These are phyloP conservation scores for Drosophila villosipedis DNA, from an alignment of 2,888 invertebrate genomes.

Conservation along the genomic window DNA sequence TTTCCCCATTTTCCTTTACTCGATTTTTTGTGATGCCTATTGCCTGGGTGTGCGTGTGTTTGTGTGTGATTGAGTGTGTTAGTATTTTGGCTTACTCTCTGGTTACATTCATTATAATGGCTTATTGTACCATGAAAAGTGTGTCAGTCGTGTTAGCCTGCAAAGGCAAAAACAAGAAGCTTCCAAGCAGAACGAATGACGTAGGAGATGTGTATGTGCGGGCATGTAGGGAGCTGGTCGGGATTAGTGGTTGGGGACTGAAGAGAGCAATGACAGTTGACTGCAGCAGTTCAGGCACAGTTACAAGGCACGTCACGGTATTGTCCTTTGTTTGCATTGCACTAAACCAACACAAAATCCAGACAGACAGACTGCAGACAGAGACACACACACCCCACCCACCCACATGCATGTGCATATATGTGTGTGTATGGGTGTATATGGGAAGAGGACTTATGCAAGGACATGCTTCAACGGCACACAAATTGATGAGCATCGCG, in stretches of 20 bases:
- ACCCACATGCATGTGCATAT: slow-evolving; percentile 21
- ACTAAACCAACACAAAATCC: slow-evolving; percentile 76
- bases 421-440: slow-evolving; percentile 14
- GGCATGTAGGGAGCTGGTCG: not conserved
- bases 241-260: not conserved
- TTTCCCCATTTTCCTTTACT: not conserved
- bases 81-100: slow-evolving; percentile 72
- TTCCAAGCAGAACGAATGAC: slow-evolving; percentile 9
- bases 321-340: slow-evolving; percentile 78
- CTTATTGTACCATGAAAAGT: slow-evolving; percentile 80
- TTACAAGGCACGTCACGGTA: slow-evolving; percentile 64
- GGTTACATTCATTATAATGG: slow-evolving; percentile 78
- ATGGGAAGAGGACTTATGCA: slow-evolving; percentile 50
- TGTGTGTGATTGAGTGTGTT: slow-evolving; percentile 48
- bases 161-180: slow-evolving; percentile 55
- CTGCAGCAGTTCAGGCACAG: slow-evolving; percentile 47
- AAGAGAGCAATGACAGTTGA: slow-evolving; percentile 51
- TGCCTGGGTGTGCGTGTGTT: slow-evolving; percentile 15
- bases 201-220: slow-evolving; percentile 1
- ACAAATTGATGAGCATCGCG: slow-evolving; percentile 80
- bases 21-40: slow-evolving; percentile 13
- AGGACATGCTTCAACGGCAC: slow-evolving; percentile 62
- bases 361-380: slow-evolving; percentile 27
- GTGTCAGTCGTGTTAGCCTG: slow-evolving; percentile 74
- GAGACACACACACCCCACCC: slow-evolving; percentile 21